These are phyloP conservation scores for Ptiloglossa arizonensis DNA, from an alignment of 1,140 invertebrate genomes.

Conservation along the genomic window DNA sequence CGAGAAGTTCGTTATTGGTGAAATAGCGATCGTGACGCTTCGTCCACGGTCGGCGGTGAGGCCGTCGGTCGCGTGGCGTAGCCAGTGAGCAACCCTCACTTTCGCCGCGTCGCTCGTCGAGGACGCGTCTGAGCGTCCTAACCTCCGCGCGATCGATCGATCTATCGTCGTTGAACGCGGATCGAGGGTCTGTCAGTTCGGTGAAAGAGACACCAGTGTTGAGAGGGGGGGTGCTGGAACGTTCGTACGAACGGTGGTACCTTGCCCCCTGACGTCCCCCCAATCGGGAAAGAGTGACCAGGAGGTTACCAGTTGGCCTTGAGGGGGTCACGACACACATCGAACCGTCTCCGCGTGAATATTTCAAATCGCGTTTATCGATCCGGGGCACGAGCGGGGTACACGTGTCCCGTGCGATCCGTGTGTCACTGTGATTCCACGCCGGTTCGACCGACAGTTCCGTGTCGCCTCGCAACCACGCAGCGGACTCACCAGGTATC, in stretches of 20 bases:
- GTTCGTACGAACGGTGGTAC: no score
- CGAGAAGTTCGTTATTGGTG: no score
- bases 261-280: no score
- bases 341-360: slow-evolving; percentile 50
- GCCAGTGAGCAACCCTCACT: slow-evolving; percentile 27
- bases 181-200: not conserved
- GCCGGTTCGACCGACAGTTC: not conserved
- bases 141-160: slow-evolving; percentile 9
- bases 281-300: not conserved
- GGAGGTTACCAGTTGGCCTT: not conserved
- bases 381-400: slow-evolving; percentile 52
- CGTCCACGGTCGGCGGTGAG: slow-evolving; percentile 24
- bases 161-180: not conserved
- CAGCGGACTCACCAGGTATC: not conserved
- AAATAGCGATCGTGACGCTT: slow-evolving; percentile 27
- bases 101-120: not conserved
- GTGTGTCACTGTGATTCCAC: not conserved
- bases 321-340: slow-evolving; percentile 33
- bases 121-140: slow-evolving; percentile 4
- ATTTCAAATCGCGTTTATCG: slow-evolving; percentile 62
- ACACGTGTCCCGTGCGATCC: slow-evolving; percentile 24
- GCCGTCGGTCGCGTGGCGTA: slow-evolving; percentile 32
- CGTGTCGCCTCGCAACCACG: not conserved
- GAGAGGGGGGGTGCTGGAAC: no score
- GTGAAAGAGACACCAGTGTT: no score